Base-by-base conservation (phyloP, 92 coral and sea anemone genomes). In the Palythoa grandis region DNA sequence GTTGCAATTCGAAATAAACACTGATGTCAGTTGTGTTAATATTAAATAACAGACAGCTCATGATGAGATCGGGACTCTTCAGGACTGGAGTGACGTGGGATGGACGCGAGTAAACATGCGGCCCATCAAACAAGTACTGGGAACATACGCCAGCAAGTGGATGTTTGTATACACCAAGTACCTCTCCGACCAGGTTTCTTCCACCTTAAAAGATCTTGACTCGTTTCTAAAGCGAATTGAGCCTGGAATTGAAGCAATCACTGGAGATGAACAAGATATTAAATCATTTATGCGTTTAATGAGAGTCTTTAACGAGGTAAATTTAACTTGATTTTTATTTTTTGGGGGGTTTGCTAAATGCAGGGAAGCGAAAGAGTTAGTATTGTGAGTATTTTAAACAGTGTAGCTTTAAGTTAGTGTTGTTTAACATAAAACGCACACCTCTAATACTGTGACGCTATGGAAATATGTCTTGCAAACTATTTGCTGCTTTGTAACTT, bases 81-180 rank as follows among this genome's bases (percentile, higher is more conserved):
- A 93, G 88, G 99, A 96, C 91, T 96, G 95, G 93, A 95, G 99
- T 84, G 97, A 96, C 82, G 95, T 96, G 24, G 99, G 99, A 3
- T 96, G 98, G 95, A 96, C 91, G 87, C 91, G 99, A 75, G 99
- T 96, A 7, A 96, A 96, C 95, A 95, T 96, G 98, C 86, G 92
- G 22, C 99, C 99, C 65, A 93, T 97, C 82, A 96, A 96, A 74
- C 92, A 96, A 87, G 99, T 96, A 5, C 87, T 96, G 53, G 95
- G 98, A 19, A 95, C 99, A 2, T 93, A 95, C 57, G 98, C 99
- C 76, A 96, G 99, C 97, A 96, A 96, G 85, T 96, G 99, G 99
- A 96, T 96, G 99, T 96, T 96, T 88, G 93, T 95, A 23, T 96
- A 93, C 83, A 96, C 99, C 54, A 96, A 95, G 86, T 92, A 96